Evolutionary conservation across 2,888 invertebrate species (phyloP), one percentile per base, ranked within the genome.

Genomic region (Alitta virens): DNA sequence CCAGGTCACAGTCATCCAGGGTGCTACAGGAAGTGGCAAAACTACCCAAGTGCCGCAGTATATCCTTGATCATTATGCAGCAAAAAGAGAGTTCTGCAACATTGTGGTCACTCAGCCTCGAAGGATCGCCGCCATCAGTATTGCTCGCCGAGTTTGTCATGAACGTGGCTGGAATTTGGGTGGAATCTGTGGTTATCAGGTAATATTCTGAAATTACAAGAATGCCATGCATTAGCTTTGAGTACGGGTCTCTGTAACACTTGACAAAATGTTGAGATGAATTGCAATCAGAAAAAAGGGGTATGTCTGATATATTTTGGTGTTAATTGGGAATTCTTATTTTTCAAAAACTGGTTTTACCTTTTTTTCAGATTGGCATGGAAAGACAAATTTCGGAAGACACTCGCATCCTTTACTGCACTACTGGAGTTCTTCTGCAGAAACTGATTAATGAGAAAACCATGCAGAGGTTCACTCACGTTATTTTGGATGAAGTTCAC

Each of bases 21-120:
- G 97, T 0, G 89, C 90, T 12, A 97, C 98, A 0, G 98, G 98
- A 0, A 95, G 95, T 79, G 98, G 98, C 63, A 89, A 89, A 85
- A 95, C 95, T 16, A 96, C 95, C 0, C 95, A 96, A 67, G 81
- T 82, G 16, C 94, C 96, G 0, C 96, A 96, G 79, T 94, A 89
- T 84, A 92, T 97, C 68, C 83, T 96, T n/a, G 92, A 96, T 71
- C 86, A 90, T 70, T 87, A 62, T 56, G 63, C 61, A 5, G 18
- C 42, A 2, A 26, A 46, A 7, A 59, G 56, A 33, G 51, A 58
- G 24, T 78, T 78, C 68, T 94, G 94, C 76, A 94, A 92, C 79
- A 93, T 97, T 55, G 72, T 83, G 50, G 92, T 96, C 0, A 97
- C 97, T 0, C 96, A 97, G 78, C 97, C 97, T 0, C 86, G 97